Base-by-base conservation (phyloP, 2,113 vertebrate species). In the Psophia crepitans region DNA sequence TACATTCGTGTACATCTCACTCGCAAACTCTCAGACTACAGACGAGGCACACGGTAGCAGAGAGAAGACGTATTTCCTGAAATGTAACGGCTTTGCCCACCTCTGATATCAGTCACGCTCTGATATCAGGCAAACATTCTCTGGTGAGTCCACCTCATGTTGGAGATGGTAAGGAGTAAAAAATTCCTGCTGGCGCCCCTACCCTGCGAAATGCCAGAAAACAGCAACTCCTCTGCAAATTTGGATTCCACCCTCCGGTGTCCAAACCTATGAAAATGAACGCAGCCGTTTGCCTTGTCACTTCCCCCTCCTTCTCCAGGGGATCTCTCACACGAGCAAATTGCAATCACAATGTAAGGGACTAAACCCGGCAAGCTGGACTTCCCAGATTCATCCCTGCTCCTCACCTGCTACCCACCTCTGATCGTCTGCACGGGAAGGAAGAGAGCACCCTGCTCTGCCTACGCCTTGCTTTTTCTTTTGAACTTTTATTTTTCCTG, bases 401-500 rank as follows among this genome's bases (percentile, higher is more conserved):
- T 92, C 74, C 61, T 78, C 32, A 43, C 46, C 43, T 76, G 43
- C 66, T 75, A 43, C 13, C 44, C 23, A 15, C 17, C 60, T 43
- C 79, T 48, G 63, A 54, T 48, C 3, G 4, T 32, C n/a, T 57
- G 49, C 24, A 39, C 21, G 56, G 60, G 60, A 54, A 16, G 35
- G 54, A 30, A 77, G 60, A 56, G 39, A 66, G 39, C 44, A n/a
- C 49, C 12, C 37, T 73, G 20, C 26, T 82, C 68, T 81, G 80
- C 43, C 35, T 46, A 35, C 2, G 9, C 54, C 33, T 43, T 21
- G 37, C 26, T 5, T 81, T 91, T 92, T 79, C 84, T 54, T 78
- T 79, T 71, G 74, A 94, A 84, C 73, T 85, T 95, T 54, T 77
- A 39, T 89, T 93, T 96, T 95, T 92, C 86, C 86, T 89, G 86